A percentile compares a stretch with the other conserved stretches of the same genome.
Evolutionary conservation across 2,797 vertebrate species (phyloP).

Genomic region (Smutsia gigantea): DNA sequence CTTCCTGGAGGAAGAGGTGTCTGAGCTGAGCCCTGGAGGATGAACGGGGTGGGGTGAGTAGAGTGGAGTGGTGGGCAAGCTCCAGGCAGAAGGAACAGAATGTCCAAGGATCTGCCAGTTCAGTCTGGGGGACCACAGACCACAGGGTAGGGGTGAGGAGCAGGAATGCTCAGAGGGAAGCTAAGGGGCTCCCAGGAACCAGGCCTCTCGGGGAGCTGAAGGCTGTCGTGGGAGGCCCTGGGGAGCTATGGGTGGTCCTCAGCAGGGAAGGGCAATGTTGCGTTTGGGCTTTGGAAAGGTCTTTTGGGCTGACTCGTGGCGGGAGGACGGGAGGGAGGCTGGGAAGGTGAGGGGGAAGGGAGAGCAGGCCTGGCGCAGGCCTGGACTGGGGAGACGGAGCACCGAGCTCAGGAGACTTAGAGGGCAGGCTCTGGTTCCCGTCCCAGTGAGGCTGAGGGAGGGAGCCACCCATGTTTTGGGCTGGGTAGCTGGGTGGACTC

Average conservation of each 20-base stretch:
- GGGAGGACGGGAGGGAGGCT: neutral
- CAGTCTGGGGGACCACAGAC: neutral
- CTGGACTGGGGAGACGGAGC: neutral
- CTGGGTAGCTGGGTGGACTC: neutral
- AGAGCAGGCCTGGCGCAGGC: neutral
- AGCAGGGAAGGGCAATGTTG: neutral
- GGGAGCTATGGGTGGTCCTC: neutral
- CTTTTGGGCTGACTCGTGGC: neutral
- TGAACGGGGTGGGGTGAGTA: neutral
- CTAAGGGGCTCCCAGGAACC: neutral
- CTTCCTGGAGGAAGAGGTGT: conserved; percentile 23
- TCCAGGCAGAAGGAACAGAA: neutral
- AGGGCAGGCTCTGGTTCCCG: neutral
- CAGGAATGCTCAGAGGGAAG: neutral
- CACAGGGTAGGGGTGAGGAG: neutral
- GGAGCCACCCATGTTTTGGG: neutral
- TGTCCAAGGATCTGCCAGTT: neutral
- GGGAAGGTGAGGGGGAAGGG: neutral
- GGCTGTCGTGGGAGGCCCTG: neutral
- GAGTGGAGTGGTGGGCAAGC: neutral
- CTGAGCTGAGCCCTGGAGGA: neutral
- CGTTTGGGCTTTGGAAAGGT: neutral
- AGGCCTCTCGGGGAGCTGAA: neutral
- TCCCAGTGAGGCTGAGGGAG: neutral
- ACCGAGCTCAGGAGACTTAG: neutral